Evolutionary conservation across 2,888 invertebrate genomes (phyloP).

Genomic region (Protophormia terraenovae): DNA sequence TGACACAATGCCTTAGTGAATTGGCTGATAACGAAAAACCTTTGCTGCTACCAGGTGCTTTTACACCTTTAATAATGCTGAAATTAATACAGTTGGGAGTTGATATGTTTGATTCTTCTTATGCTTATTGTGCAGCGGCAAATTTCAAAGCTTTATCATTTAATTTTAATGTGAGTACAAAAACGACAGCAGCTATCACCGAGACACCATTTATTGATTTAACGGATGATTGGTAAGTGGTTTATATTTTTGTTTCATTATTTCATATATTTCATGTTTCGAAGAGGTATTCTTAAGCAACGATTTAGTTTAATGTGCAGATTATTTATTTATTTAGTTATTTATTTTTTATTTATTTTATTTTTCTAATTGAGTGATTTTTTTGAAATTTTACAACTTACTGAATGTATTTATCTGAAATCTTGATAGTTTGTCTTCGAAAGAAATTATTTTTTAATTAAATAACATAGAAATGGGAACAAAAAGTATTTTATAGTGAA

Average conservation of each 20-base stretch:
- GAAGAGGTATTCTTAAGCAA: neutral
- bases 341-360: no score
- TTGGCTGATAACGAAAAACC: constrained; percentile 83
- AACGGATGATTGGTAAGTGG: constrained; percentile 82
- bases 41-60: constrained; percentile 89
- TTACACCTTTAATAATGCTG: constrained; percentile 88
- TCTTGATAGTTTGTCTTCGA: no score
- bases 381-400: no score
- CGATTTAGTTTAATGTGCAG: no score
- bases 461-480: no score
- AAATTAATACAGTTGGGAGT: constrained; percentile 89
- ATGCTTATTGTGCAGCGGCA: constrained; percentile 87
- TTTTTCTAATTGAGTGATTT: no score
- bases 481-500: no score
- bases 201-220: constrained; percentile 84
- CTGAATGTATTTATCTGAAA: no score
- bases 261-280: neutral
- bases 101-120: constrained; percentile 94
- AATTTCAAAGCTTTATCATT: constrained; percentile 87
- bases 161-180: constrained; percentile 81
- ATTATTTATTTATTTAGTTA: no score
- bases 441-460: no score
- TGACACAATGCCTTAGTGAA: constrained; percentile 84
- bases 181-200: constrained; percentile 69
- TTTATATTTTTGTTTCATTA: neutral